Evolutionary conservation across 2,797 vertebrate species (phyloP).

Genomic region (Sebastes matsubarae): DNA sequence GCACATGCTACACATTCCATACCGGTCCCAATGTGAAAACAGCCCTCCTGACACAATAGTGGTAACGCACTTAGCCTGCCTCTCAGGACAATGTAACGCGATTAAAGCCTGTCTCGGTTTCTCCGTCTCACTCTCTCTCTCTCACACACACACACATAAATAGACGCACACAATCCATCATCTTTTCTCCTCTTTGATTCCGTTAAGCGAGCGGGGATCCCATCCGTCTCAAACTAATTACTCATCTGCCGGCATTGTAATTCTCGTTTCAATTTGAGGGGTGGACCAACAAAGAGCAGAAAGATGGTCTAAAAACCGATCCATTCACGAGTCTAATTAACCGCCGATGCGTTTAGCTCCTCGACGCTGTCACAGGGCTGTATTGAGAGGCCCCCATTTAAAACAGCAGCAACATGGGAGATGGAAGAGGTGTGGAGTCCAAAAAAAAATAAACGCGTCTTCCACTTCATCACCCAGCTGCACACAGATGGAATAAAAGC

Average conservation of each 20-base stretch:
- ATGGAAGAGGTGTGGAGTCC: conserved; percentile 35
- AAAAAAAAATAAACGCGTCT: conserved; percentile 31
- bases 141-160: conserved; percentile 31
- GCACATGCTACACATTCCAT: conserved; percentile 32
- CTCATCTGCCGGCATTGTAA: conserved; percentile 60
- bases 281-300: conserved; percentile 61
- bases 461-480: conserved; percentile 44
- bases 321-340: conserved; percentile 69
- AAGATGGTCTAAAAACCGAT: conserved; percentile 56
- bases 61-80: conserved; percentile 58
- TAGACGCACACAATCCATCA: conserved; percentile 52
- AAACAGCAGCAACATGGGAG: conserved; percentile 30
- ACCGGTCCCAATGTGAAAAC: conserved; percentile 34
- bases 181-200: conserved; percentile 61
- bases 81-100: conserved; percentile 57
- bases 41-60: conserved; percentile 41
- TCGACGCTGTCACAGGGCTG: conserved; percentile 5
- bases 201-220: conserved; percentile 58
- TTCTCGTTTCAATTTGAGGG: conserved; percentile 67
- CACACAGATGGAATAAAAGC: conserved; percentile 37
- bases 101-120: conserved; percentile 58
- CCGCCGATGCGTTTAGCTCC: conserved; percentile 41
- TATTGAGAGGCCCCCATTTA: conserved; percentile 14
- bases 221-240: conserved; percentile 72
- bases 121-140: conserved; percentile 16